These are phyloP conservation scores for Chaitophorus viminalis DNA, from an alignment of 2,888 invertebrate species.

Conservation along the genomic window DNA sequence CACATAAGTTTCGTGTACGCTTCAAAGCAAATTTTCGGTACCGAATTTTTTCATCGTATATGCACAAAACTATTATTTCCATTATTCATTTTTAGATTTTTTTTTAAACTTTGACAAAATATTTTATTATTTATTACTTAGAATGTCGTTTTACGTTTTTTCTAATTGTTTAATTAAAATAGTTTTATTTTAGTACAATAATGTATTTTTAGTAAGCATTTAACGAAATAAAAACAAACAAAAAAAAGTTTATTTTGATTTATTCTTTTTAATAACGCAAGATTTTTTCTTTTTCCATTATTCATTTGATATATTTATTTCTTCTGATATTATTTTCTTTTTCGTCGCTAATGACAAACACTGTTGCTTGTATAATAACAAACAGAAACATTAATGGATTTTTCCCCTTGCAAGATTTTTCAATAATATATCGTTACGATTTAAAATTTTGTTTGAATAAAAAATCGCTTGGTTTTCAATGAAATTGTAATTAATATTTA, in stretches of 20 bases:
- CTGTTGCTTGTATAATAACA: slow-evolving; percentile 47
- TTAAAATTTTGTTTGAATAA: slow-evolving; percentile 21
- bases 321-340: slow-evolving; percentile 17
- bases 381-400: slow-evolving; percentile 60
- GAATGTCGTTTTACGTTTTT: not conserved
- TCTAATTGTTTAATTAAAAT: slow-evolving; percentile 45
- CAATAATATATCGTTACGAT: slow-evolving; percentile 45
- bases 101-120: not conserved
- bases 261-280: slow-evolving; percentile 51
- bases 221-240: slow-evolving; percentile 24
- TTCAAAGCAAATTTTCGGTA: slow-evolving; percentile 19
- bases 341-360: slow-evolving; percentile 47
- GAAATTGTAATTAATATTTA: slow-evolving; percentile 59
- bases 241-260: slow-evolving; percentile 53
- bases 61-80: not conserved
- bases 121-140: slow-evolving; percentile 40
- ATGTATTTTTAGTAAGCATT: slow-evolving; percentile 30
- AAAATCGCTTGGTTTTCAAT: slow-evolving; percentile 28
- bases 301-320: slow-evolving; percentile 44
- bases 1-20: not conserved
- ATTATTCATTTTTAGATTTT: not conserved
- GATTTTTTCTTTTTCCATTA: slow-evolving; percentile 52
- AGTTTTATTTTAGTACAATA: slow-evolving; percentile 28
- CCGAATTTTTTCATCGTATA: not conserved
- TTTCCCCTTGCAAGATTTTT: slow-evolving; percentile 35